Percentiles rank a stretch among this genome's conserved stretches.
Conservation (phyloP, 2,797 vertebrate genomes). For the Alosa sapidissima region DNA sequence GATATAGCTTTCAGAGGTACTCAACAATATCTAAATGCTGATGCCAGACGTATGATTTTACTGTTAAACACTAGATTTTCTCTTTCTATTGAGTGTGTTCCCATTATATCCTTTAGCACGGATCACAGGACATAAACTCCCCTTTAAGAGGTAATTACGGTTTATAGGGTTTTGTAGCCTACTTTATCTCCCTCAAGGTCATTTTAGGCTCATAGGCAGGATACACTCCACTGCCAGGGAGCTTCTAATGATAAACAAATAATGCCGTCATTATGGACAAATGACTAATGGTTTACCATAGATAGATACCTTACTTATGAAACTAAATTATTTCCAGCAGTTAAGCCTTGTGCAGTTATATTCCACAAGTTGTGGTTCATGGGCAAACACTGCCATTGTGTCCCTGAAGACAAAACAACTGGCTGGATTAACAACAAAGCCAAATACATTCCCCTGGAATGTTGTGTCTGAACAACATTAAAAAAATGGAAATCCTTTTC, state of each 20-base stretch:
- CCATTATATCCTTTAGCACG: not conserved
- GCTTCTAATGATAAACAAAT: not conserved
- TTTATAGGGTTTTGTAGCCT: not conserved
- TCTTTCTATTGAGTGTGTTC: not conserved
- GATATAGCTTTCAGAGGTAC: no score
- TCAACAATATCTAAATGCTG: no score
- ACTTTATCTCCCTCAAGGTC: conserved; percentile 22
- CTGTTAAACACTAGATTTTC: not conserved
- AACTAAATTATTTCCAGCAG: not conserved
- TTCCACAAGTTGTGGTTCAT: not conserved
- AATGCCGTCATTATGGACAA: not conserved
- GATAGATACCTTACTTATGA: not conserved
- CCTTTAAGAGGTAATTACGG: not conserved
- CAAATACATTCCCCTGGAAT: not conserved
- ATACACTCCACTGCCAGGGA: not conserved
- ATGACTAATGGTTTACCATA: not conserved
- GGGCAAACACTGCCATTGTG: not conserved
- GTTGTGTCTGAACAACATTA: not conserved
- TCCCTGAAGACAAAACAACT: not conserved
- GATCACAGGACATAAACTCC: conserved; percentile 1
- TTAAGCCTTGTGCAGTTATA: not conserved
- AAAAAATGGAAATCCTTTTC: not conserved
- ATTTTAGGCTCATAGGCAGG: not conserved
- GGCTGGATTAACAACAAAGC: not conserved
- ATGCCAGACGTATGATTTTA: no score